These are phyloP conservation scores for Sebastes itinus DNA, from an alignment of 2,797 vertebrate species.

Conservation along the genomic window DNA sequence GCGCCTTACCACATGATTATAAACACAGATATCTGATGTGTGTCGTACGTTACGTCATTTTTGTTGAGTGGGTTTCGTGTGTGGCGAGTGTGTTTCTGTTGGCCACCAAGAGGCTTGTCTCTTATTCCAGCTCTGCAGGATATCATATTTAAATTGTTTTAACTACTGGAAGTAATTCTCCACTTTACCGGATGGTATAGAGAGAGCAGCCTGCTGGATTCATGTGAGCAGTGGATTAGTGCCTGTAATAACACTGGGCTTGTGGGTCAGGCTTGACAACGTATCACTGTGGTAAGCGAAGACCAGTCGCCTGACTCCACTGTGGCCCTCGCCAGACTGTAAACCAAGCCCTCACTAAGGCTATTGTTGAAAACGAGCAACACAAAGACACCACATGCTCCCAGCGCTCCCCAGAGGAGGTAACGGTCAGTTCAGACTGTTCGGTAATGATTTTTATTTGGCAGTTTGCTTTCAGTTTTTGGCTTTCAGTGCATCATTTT, in stretches of 20 bases:
- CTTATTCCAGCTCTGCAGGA: conserved; percentile 22
- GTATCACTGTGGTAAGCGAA: conserved; percentile 61
- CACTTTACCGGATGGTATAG: conserved; percentile 22
- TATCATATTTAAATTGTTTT: conserved; percentile 21
- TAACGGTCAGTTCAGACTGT: conserved; percentile 4
- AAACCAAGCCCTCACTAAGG: conserved; percentile 66
- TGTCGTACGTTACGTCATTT: neutral
- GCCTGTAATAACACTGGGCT: conserved; percentile 60
- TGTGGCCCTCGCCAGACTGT: conserved; percentile 51
- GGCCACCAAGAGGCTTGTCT: conserved; percentile 4
- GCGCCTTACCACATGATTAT: conserved; percentile 23
- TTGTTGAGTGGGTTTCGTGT: conserved; percentile 8
- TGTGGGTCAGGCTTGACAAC: conserved; percentile 59
- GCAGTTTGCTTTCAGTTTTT: neutral
- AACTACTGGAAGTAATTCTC: conserved; percentile 24
- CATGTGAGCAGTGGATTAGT: conserved; percentile 58
- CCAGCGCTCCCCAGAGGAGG: conserved; percentile 17
- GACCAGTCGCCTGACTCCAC: conserved; percentile 48
- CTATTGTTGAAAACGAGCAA: conserved; percentile 66
- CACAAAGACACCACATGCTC: conserved; percentile 61
- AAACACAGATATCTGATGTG: conserved; percentile 23
- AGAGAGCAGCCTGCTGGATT: conserved; percentile 37
- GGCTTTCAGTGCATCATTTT: neutral
- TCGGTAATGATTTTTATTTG: neutral
- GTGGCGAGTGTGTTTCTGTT: conserved; percentile 36